Evolutionary conservation across 2,888 invertebrate species (phyloP), one percentile per base, ranked within the genome.

Genomic region (Calameuta pallipes): DNA sequence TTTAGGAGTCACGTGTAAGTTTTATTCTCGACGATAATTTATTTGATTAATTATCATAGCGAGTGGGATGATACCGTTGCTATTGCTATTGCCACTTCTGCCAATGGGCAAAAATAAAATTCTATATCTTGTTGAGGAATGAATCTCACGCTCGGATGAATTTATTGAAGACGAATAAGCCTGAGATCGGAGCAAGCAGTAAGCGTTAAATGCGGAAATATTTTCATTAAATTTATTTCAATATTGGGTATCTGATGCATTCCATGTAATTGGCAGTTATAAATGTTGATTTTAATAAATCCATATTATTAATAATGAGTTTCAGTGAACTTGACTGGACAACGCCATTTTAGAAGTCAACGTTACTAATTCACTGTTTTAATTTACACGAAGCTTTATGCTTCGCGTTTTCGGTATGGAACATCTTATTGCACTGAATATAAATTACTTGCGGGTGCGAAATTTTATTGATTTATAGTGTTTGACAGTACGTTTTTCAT

Each of bases 211-310:
- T 56, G 56, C 23, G 56, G 9, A 56, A 23, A 56, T 56, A 56
- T 56, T 56, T 56, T 23, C 56, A 56, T 56, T 23, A 56, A 56
- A 56, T 56, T 56, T 56, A 56, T 56, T 56, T 56, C 6, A 56
- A 6, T 23, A 56, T 56, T 56, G 56, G 56, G 56, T 56, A 56
- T 56, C 9, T 56, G 56, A 23, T 9, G 56, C 56, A 23, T 23
- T 23, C 23, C 56, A 56, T 9, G 23, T 23, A 23, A 56, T 23
- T 56, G 23, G 23, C 56, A 83, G 85, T 89, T 89, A 89, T 85
- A 86, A 90, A 90, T 90, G 88, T 89, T 89, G 89, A 84, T 90
- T 31, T 90, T 88, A 83, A 83, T 83, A 82, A 84, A 80, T 85
- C 84, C 81, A 81, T 77, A 70, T 69, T 74, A 81, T 69, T 74